Conservation (phyloP, 2,888 invertebrate species). For the Periphyllus acericola region DNA sequence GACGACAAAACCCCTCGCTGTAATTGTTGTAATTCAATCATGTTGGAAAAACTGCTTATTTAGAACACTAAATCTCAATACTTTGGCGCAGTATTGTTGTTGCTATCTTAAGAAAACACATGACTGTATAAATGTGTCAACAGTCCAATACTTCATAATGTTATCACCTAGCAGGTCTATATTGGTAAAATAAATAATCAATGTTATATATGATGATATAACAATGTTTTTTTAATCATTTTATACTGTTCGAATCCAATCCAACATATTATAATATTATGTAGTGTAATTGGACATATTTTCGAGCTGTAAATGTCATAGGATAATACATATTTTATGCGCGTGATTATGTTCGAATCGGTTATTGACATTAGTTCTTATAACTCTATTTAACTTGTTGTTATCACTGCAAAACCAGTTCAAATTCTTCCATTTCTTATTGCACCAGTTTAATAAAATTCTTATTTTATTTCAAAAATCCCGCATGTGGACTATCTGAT, state of each 20-base stretch:
- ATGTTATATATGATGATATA: not conserved
- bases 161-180: not conserved
- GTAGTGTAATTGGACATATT: not conserved
- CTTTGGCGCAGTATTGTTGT: not conserved
- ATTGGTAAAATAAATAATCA: not conserved
- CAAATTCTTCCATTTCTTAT: not conserved
- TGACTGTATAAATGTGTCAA: not conserved
- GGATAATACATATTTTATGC: not conserved
- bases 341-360: not conserved
- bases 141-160: not conserved
- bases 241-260: not conserved
- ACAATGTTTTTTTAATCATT: not conserved
- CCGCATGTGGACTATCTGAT: not conserved
- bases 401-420: not conserved
- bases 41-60: too few species aligned
- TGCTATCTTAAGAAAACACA: not conserved
- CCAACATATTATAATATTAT: not conserved
- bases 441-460: not conserved
- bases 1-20: too few species aligned
- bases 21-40: too few species aligned
- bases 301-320: not conserved
- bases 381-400: not conserved
- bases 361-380: conserved; percentile 22
- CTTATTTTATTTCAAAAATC: not conserved
- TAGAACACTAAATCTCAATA: not conserved